Conservation (phyloP, 2,113 vertebrate species). For the Capreolus pygargus region DNA sequence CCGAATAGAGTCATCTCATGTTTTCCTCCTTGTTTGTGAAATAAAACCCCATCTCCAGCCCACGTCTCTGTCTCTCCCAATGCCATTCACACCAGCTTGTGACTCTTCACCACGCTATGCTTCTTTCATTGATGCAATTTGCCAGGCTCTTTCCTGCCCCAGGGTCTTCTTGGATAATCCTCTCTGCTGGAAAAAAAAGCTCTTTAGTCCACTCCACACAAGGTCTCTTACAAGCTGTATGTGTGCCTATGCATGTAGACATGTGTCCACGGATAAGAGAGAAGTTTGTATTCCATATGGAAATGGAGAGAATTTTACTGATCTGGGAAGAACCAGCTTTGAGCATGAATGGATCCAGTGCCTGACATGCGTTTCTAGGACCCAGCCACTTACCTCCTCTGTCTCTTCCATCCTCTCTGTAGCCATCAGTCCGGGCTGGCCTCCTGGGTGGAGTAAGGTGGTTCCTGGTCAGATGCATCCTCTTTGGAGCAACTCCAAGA, state of each 20-base stretch:
- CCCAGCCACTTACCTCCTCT: background rate
- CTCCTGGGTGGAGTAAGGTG: background rate
- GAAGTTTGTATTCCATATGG: background rate
- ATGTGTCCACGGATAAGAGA: background rate
- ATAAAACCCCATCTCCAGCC: background rate
- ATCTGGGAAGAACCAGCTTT: background rate
- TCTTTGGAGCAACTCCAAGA: background rate
- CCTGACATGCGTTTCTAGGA: background rate
- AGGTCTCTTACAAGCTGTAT: background rate
- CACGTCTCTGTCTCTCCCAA: accelerated
- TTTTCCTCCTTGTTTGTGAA: background rate
- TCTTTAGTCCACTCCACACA: background rate
- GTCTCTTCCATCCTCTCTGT: background rate
- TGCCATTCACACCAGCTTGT: background rate
- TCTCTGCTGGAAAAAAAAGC: background rate
- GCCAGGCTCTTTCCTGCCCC: background rate
- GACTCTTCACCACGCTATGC: accelerated
- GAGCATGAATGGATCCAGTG: background rate
- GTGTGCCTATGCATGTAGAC: accelerated
- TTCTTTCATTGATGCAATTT: background rate
- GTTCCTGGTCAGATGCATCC: background rate
- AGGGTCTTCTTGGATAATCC: background rate
- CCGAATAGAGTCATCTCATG: too few species aligned
- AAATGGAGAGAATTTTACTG: background rate
- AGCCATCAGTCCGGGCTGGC: accelerated